These are phyloP conservation scores for Takifugu ocellatus DNA, from an alignment of 2,797 vertebrate genomes.

Conservation along the genomic window DNA sequence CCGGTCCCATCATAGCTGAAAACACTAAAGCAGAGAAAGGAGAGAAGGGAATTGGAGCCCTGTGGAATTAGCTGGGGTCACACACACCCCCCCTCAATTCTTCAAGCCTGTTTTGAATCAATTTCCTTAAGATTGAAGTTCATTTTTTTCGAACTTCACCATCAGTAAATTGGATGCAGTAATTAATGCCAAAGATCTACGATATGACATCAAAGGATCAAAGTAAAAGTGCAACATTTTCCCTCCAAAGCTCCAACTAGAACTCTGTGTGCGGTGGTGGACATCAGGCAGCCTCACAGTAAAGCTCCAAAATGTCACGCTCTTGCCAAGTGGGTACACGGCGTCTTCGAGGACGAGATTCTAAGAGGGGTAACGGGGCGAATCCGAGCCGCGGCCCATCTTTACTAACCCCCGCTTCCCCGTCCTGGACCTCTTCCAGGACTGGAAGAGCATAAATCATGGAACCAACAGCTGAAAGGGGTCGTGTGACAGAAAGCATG, in stretches of 20 bases:
- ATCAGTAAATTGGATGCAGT: neutral
- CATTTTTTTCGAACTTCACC: slow-evolving; percentile 2
- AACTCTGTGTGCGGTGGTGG: too few species aligned
- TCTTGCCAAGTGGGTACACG: slow-evolving; percentile 25
- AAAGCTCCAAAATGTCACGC: slow-evolving; percentile 10
- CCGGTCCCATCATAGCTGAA: slow-evolving; percentile 12
- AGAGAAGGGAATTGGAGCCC: slow-evolving; percentile 37
- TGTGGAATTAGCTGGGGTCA: slow-evolving; percentile 3
- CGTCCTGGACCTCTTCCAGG: slow-evolving; percentile 14
- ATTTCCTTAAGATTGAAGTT: slow-evolving; percentile 6
- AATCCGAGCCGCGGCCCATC: neutral
- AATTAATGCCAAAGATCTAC: neutral
- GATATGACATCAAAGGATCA: neutral
- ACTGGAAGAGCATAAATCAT: slow-evolving; percentile 44
- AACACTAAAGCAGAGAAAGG: slow-evolving; percentile 13
- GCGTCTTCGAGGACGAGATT: neutral
- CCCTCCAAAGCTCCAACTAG: too few species aligned
- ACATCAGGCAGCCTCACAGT: neutral
- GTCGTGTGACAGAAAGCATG: slow-evolving; percentile 36
- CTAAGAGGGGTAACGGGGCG: too few species aligned
- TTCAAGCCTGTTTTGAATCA: neutral
- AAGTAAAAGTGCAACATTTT: too few species aligned
- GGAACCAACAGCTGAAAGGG: slow-evolving; percentile 54
- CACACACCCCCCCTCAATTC: slow-evolving; percentile 39
- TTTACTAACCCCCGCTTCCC: slow-evolving; percentile 5